Evolutionary conservation across 2,797 vertebrate genomes (phyloP), one percentile per base, ranked within the genome.

Genomic region (Spheniscus humboldti): DNA sequence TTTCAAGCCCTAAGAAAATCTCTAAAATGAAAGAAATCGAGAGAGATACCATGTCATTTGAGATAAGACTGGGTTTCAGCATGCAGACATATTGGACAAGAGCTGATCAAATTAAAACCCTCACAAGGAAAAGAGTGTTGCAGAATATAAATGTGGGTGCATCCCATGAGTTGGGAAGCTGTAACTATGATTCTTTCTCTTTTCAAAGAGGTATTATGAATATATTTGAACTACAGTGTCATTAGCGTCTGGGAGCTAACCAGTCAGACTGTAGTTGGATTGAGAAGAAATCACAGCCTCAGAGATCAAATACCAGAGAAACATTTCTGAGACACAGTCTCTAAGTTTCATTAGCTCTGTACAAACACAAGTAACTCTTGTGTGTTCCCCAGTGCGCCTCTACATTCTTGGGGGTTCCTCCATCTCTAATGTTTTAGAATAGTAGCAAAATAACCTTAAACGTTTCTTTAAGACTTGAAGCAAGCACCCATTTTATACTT

Each of bases 21-120:
- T 74, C 37, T 48, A 33, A 43, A 94, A 64, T 14, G 8, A 87
- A 62, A 76, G 16, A 63, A 68, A 45, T 45, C 25, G 13, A 41
- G 33, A 69, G 41, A 84, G 62, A 78, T 28, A 56, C 3, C 7
- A 16, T 9, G 23, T 53, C 10, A 28, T 52, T 81, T 53, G 62
- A 85, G 37, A 22, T 57, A 57, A 75, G 35, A 47, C 23, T 30
- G 11, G 23, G 18, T 87, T 94, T 88, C 71, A 52, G 39, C 0
- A 0, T 22, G 27, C 41, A 67, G 48, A 33, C 0, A 0, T n/a
- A 69, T 8, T 33, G 30, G 43, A 28, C 2, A 8, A 85, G 28
- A 66, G 15, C 6, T 41, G 48, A 35, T 84, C 41, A 52, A 63
- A 78, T 81, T 43, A 89, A 93, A 81, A 52, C 0, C 0, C 22